These are phyloP conservation scores for Sarcoramphus papa DNA, from an alignment of 2,797 vertebrate genomes.

Conservation along the genomic window DNA sequence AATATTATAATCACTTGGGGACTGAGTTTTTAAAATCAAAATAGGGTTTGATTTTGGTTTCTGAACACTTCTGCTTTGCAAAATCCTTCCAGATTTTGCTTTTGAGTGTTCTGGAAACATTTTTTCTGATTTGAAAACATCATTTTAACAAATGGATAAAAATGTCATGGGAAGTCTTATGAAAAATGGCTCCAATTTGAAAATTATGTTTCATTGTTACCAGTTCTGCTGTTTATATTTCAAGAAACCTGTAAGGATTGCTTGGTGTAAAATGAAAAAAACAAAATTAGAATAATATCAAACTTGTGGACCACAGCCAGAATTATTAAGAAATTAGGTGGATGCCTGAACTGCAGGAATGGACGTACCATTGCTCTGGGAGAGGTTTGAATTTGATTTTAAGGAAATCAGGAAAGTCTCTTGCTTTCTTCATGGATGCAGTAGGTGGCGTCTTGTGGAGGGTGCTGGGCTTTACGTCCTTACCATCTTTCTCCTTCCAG, in stretches of 20 bases:
- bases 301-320: slow-evolving; percentile 24
- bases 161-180: background rate
- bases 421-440: background rate
- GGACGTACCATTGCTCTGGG: background rate
- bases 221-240: slow-evolving; percentile 27
- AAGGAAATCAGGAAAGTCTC: background rate
- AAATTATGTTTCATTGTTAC: background rate
- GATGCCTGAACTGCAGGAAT: background rate
- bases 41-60: background rate
- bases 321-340: slow-evolving; percentile 18
- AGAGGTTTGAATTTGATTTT: background rate
- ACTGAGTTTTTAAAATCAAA: background rate
- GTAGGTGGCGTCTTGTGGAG: background rate
- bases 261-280: slow-evolving; percentile 35
- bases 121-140: background rate
- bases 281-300: slow-evolving; percentile 17
- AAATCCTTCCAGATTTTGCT: background rate
- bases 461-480: background rate
- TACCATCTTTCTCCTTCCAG: background rate
- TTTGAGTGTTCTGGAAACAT: background rate
- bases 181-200: background rate
- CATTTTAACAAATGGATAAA: background rate
- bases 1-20: background rate
- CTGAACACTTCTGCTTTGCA: background rate
- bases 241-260: slow-evolving; percentile 46